A percentile compares a stretch with the other conserved stretches of the same genome.
Conservation (phyloP, 2,797 vertebrate species). For the Cossypha polioptera region DNA sequence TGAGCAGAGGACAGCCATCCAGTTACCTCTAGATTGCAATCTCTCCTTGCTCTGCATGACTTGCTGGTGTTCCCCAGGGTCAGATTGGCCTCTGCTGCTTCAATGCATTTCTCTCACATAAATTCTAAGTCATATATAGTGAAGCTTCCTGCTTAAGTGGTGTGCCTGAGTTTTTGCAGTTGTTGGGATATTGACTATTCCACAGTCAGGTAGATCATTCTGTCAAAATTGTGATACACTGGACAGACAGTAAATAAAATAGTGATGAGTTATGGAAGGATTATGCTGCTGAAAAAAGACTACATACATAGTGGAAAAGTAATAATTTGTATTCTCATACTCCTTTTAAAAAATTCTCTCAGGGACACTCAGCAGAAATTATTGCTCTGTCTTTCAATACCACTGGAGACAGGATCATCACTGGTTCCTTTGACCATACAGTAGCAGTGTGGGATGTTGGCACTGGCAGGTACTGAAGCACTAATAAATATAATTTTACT, state of each 20-base stretch:
- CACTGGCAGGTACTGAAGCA: slow-evolving; percentile 83
- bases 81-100: not conserved
- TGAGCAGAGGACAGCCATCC: not conserved
- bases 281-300: not conserved
- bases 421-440: slow-evolving; percentile 92
- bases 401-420: slow-evolving; percentile 86
- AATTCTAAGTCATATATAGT: not conserved
- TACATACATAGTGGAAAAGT: not conserved
- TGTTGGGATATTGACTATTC: not conserved
- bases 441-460: slow-evolving; percentile 88
- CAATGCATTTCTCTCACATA: not conserved
- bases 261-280: not conserved
- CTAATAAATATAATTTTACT: not conserved
- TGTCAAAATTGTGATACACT: not conserved
- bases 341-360: not conserved
- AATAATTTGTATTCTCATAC: not conserved
- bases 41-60: not conserved
- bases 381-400: slow-evolving; percentile 90
- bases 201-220: not conserved
- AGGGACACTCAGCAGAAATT: slow-evolving; percentile 94
- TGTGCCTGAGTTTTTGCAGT: not conserved
- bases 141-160: not conserved
- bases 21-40: not conserved
- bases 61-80: not conserved
- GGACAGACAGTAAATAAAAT: not conserved